Conservation (phyloP, 1,140 invertebrate species). For the Drosophila lini region DNA sequence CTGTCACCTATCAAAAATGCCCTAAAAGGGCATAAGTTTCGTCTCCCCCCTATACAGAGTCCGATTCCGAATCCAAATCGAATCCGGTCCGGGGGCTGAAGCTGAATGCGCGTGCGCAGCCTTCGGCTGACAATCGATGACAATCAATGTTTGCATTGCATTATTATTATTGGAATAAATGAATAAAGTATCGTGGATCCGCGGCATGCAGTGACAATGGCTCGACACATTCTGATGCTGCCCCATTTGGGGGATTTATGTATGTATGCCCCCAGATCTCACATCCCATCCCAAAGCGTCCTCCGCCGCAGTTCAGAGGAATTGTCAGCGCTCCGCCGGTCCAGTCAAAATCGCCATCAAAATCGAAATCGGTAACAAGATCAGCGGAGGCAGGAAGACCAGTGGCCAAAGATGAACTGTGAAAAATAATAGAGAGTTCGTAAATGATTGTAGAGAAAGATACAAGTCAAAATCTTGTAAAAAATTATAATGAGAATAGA, state of each 20-base stretch:
- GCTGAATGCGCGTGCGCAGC: slow-evolving; percentile 67
- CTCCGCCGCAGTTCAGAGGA: slow-evolving; percentile 65
- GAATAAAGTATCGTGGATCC: slow-evolving; percentile 78
- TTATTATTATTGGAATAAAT: slow-evolving; percentile 84
- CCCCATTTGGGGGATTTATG: slow-evolving; percentile 61
- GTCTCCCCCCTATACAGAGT: neutral
- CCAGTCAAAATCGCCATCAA: slow-evolving; percentile 81
- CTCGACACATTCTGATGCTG: slow-evolving; percentile 60
- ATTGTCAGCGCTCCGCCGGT: slow-evolving; percentile 71
- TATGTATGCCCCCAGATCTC: slow-evolving; percentile 52
- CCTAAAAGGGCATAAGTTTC: slow-evolving; percentile 80
- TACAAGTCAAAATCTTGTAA: neutral
- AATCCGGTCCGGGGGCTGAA: slow-evolving; percentile 29
- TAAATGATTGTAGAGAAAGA: neutral
- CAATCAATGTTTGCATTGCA: slow-evolving; percentile 84
- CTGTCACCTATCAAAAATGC: slow-evolving; percentile 84
- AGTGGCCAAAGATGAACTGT: slow-evolving; percentile 26
- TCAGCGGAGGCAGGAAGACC: slow-evolving; percentile 54
- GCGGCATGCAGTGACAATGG: slow-evolving; percentile 80
- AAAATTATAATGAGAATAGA: too few species aligned
- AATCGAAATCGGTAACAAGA: slow-evolving; percentile 83
- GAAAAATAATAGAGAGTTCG: neutral
- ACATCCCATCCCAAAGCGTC: slow-evolving; percentile 1
- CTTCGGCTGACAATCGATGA: slow-evolving; percentile 77
- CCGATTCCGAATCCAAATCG: slow-evolving; percentile 26